Base-by-base conservation (phyloP, 2,888 invertebrate genomes). In the Ommatoiulus sabulosus region DNA sequence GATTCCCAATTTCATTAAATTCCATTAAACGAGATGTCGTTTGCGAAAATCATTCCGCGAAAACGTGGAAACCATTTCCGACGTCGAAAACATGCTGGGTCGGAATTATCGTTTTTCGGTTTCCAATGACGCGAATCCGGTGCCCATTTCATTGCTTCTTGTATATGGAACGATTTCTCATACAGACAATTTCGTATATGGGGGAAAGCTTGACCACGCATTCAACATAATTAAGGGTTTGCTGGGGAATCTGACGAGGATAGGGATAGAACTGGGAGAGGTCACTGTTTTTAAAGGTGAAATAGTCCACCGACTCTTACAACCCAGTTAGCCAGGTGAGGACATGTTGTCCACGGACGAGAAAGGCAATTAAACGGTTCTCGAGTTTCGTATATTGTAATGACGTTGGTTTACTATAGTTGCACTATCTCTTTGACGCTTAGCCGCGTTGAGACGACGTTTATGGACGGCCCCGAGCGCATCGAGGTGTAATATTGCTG, bases 1-100 rank as follows among this genome's bases (percentile, higher is more conserved):
- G 80, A 80, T 12, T 80, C 80, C 80, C 80, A 80, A 80, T 80
- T 80, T 80, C 80, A 80, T 80, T 80, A 80, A 80, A 80, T 80
- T 80, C 80, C 12, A 80, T 80, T 80, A 80, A 80, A 80, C 80
- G 80, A 80, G 80, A 80, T 80, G 80, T 80, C 80, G 80, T 80
- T 80, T 10, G 80, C 35, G 35, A 80, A 57, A 12, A 57, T 17
- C 57, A 57, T 57, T 57, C 17, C 57, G 10, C 57, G 57, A n/a
- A 52, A 52, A 52, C 52, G 52, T 52, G 52, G 24, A 1, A 24
- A 6, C 72, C 72, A 24, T 72, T 72, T 72, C 72, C 72, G 72
- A 3, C 72, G 72, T 24, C 24, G 72, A 24, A 72, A 72, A 72
- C 72, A 72, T 72, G 72, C 72, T 72, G 72, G 24, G n/a, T 72